Evolutionary conservation across 2,797 vertebrate species (phyloP).

Genomic region (Choloepus didactylus): DNA sequence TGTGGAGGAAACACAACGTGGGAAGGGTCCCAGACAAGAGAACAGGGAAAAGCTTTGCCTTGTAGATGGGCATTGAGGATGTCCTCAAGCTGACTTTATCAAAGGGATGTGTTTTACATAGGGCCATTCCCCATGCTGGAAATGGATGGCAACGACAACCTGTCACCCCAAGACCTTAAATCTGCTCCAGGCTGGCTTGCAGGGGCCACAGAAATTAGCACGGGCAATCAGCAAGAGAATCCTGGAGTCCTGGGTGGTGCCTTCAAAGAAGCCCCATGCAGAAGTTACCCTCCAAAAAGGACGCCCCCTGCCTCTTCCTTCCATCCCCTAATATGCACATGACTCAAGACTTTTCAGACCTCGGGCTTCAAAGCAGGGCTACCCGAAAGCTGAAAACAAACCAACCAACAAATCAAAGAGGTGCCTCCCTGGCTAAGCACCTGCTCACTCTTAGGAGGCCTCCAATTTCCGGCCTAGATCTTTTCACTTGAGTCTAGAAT

Average conservation of each 20-base stretch:
- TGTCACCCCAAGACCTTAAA: neutral
- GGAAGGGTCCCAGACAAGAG: neutral
- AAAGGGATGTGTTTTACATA: neutral
- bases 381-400: neutral
- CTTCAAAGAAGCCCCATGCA: neutral
- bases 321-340: neutral
- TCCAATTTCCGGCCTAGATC: neutral
- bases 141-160: neutral
- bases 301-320: neutral
- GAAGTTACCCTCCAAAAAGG: neutral
- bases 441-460: neutral
- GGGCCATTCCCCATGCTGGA: neutral
- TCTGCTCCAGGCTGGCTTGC: neutral
- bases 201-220: neutral
- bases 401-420: neutral
- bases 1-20: accelerated
- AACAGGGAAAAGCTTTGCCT: neutral
- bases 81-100: neutral
- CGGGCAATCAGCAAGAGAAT: neutral
- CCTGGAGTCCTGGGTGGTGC: neutral
- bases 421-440: too few relatives aligned
- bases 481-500: neutral
- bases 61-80: neutral
- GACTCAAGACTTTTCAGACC: neutral
- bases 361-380: neutral